Conservation (phyloP, 2,797 vertebrate species). For the Pempheris klunzingeri region DNA sequence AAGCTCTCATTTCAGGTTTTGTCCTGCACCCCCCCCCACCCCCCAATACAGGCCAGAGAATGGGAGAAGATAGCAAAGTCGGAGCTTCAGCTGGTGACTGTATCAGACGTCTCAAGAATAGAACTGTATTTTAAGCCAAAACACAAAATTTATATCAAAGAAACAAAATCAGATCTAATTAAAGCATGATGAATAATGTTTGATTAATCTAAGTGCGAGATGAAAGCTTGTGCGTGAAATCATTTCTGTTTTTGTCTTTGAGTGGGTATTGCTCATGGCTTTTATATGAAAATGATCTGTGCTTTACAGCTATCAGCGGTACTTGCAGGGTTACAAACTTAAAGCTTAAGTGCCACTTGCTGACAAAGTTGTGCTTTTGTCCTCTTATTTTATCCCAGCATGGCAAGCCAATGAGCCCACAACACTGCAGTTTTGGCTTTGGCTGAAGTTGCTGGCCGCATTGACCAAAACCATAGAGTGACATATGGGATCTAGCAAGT, state of each 20-base stretch:
- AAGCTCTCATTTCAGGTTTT: slow-evolving; percentile 80
- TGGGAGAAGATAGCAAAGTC: neutral
- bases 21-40: slow-evolving; percentile 27
- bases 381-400: neutral
- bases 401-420: slow-evolving; percentile 3
- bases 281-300: neutral
- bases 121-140: slow-evolving; percentile 7
- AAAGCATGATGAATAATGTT: neutral
- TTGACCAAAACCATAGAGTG: slow-evolving; percentile 1
- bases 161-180: neutral
- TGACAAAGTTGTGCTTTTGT: slow-evolving; percentile 7
- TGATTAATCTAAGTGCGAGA: neutral
- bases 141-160: slow-evolving; percentile 1
- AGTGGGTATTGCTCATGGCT: neutral
- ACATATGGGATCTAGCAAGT: neutral
- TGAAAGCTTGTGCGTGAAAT: slow-evolving; percentile 15
- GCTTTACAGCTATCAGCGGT: neutral
- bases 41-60: neutral
- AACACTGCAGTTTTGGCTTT: slow-evolving; percentile 4
- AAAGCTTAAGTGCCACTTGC: slow-evolving; percentile 1
- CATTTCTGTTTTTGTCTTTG: neutral
- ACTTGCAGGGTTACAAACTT: neutral
- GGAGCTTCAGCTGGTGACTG: slow-evolving; percentile 13
- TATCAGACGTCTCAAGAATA: slow-evolving; percentile 2
- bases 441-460: slow-evolving; percentile 3